phyloP scores from a whole-genome alignment of 2,888 invertebrate species.

The Ochropacha duplaris region DNA sequence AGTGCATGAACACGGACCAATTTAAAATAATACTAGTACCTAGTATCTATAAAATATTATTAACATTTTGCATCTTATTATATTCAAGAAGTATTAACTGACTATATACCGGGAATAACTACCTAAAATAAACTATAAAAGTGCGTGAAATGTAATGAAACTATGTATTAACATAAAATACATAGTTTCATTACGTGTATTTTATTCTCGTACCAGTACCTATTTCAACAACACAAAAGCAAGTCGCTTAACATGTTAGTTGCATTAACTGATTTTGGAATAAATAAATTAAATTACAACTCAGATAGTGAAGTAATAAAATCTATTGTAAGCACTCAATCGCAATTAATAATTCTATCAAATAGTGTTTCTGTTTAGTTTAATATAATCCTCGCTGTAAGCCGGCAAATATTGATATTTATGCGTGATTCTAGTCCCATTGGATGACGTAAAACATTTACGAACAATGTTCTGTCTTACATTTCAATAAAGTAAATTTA shows the following conservation, averaged over 20 bases:
- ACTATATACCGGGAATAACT: too few species aligned
- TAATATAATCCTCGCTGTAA: neutral
- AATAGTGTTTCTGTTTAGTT: neutral
- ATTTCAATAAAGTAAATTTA: too few species aligned
- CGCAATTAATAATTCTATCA: constrained; percentile 5
- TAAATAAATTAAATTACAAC: constrained; percentile 23
- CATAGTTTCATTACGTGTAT: too few species aligned
- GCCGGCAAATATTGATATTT: neutral
- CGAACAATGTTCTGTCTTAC: too few species aligned
- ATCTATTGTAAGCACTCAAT: constrained; percentile 6
- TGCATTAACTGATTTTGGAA: constrained; percentile 20
- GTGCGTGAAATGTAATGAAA: too few species aligned
- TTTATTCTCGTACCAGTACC: neutral
- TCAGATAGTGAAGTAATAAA: constrained; percentile 2
- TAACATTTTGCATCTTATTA: too few species aligned
- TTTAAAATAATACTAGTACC: too few species aligned
- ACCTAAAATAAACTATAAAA: too few species aligned
- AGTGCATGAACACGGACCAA: too few species aligned
- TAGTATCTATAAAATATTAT: too few species aligned
- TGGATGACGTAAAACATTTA: neutral
- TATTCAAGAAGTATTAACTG: too few species aligned
- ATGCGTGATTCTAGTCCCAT: neutral
- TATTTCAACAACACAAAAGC: neutral
- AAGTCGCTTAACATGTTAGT: constrained; percentile 10
- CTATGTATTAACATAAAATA: too few species aligned